These are phyloP conservation scores for Phalacrocorax brasilianus DNA, from an alignment of 2,113 vertebrate genomes.

Conservation along the genomic window DNA sequence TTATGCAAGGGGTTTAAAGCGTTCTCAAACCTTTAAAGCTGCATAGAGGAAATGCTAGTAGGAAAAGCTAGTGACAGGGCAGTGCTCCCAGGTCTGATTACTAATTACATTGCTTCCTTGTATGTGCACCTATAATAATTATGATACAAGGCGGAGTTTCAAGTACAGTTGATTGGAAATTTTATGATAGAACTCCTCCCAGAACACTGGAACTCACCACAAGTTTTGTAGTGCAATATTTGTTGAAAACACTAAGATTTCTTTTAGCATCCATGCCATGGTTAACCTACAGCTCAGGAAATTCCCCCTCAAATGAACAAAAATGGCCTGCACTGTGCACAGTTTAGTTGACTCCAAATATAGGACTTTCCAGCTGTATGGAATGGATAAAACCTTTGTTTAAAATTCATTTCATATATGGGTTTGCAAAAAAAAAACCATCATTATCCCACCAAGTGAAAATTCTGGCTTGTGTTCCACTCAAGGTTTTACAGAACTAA, in stretches of 20 bases:
- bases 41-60: not conserved
- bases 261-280: not conserved
- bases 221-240: accelerated
- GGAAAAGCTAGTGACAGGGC: not conserved
- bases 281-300: not conserved
- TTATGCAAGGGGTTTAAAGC: not conserved
- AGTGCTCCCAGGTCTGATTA: not conserved
- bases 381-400: not conserved
- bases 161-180: not conserved
- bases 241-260: not conserved
- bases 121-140: slow-evolving; percentile 4
- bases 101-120: slow-evolving; percentile 29
- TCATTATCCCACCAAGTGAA: not conserved
- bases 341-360: not conserved
- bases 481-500: not conserved
- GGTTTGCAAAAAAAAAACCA: not conserved
- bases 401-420: not conserved
- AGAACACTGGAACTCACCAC: not conserved
- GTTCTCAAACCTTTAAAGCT: not conserved
- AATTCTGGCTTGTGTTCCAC: not conserved
- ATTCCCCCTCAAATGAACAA: not conserved
- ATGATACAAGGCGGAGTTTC: not conserved
- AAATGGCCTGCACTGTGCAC: not conserved
- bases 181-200: not conserved
- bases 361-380: not conserved